Base-by-base conservation (phyloP, 2,113 vertebrate genomes). In the Pycnonotus jocosus region DNA sequence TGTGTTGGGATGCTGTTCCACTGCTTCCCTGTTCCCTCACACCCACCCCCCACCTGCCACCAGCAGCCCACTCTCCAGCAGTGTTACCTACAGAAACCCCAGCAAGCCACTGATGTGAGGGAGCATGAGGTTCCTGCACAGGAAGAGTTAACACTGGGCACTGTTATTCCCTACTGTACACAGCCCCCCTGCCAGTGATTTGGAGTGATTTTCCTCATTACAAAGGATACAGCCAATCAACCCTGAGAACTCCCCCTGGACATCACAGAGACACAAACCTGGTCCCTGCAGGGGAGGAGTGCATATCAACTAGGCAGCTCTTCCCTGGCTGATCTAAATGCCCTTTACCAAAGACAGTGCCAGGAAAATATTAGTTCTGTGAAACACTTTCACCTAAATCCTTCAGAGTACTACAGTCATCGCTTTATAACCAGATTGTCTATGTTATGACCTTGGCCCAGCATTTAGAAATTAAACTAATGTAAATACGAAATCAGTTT, bases 401-500 rank as follows among this genome's bases (percentile, higher is more conserved):
- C 11, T 60, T 74, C 54, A 22, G n/a, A 60, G 17, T 21, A 16
- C 28, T 45, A 28, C 0, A 78, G 18, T 24, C 68, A 61, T 15
- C 28, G 23, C 27, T n/a, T 61, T 31, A 44, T 6, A 81, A 48
- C 31, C 31, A 4, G 31, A 15, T 4, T 76, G 51, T 18, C 47
- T 40, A 9, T 2, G 11, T 3, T 25, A 31, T 3, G 15, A 33
- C 24, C 22, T 28, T 23, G n/a, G 40, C 45, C 12, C 22, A n/a
- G 42, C 25, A 92, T 20, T 13, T 7, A 51, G 44, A 64, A 88
- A 71, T 72, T 54, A 62, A 56, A 76, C 27, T n/a, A 62, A 37
- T 2, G 5, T 1, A n/a, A 12, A 24, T 9, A 66, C 0, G 1
- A 69, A 51, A 53, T 10, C 20, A 6, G 7, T 25, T 2, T 6